Evolutionary conservation across 35 echinoderm and acorn worm genomes (phyloP), one percentile per base, ranked within the genome.

Genomic region (Heliocidaris erythrogramma): DNA sequence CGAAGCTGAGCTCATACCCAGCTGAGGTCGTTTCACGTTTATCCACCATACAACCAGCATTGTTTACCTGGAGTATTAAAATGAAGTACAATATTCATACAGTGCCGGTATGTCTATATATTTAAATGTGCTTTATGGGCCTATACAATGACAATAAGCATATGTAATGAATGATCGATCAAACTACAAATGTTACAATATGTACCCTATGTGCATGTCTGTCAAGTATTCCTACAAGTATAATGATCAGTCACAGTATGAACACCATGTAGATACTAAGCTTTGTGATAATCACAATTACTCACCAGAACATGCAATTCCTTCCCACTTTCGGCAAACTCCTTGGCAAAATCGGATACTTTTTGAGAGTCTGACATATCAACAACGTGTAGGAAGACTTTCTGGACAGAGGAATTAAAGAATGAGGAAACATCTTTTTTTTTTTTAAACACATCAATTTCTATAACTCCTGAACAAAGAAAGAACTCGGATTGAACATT

Each of bases 21-120:
- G 97, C 95, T 8, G 93, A 91, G 1, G 95, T 97, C 2, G 94
- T 69, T 60, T 97, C 88, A 32, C 95, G 42, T 1, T 35, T 88
- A 65, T 97, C 95, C 31, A 95, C 95, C 98, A 99, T 97, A 48
- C 97, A 96, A 71, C 98, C 98, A 59, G 98, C 98, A 96, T 97
- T 99, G 49, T 98, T 98, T 8, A 98, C 96, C 97, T 89, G 29
- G 16, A 89, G 47, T 48, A n/a, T n/a, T n/a, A 2, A 9, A 89
- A 89, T 32, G 32, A 47, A 2, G 35, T 42, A 42, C 35, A 42
- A 42, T 42, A 42, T 42, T 42, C 35, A 42, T 42, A 42, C 35
- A 42, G 0, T 42, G 35, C 35, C 35, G 3, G 0, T 42, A 42
- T 42, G 35, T 42, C 35, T 42, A 42, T 42, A 42, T 42, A 42